Evolutionary conservation across 2,113 vertebrate genomes (phyloP), one percentile per base, ranked within the genome.

Genomic region (Tragelaphus imberbis): DNA sequence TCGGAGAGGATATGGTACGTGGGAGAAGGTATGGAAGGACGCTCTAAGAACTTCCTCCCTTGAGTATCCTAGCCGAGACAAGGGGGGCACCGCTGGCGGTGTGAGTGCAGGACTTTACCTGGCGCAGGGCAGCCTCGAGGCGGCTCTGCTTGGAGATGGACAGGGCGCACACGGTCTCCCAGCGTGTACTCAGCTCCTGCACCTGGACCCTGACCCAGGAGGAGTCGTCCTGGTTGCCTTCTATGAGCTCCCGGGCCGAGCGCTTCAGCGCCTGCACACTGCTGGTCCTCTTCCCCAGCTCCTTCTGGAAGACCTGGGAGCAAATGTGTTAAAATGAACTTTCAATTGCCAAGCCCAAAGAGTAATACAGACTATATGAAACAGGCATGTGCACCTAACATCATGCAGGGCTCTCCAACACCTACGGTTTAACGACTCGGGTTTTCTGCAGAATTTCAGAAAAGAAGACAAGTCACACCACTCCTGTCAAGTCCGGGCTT

Each of bases 181-280:
- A 99, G 91, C 99, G 99, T 7, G 98, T 99, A 98, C 99, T 98
- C 25, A 99, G 98, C 97, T 99, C 99, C 98, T 99, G 99, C 99
- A 99, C 99, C 98, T 99, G 99, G 93, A 99, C 99, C 98, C 99
- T 99, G 94, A 99, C 99, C 99, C 99, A 99, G 47, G 99, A 99
- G 8, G 99, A 99, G 98, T 99, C 99, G 10, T 99, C 99, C 3
- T 99, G 99, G 68, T 99, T 99, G 98, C 98, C 99, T 92, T 99
- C 99, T 9, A 99, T 99, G 95, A 99, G 99, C 49, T 99, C 99
- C 79, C 99, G 99, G 33, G 99, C 99, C 0, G 99, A 99, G 65
- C 99, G 99, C 96, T 99, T 99, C 96, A 99, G 99, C 80, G 99
- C 99, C 98, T 99, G 99, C 79, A 99, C 99, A 0, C 99, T 99